phyloP scores from a whole-genome alignment of 2,888 invertebrate species.

The Buathra laborator region DNA sequence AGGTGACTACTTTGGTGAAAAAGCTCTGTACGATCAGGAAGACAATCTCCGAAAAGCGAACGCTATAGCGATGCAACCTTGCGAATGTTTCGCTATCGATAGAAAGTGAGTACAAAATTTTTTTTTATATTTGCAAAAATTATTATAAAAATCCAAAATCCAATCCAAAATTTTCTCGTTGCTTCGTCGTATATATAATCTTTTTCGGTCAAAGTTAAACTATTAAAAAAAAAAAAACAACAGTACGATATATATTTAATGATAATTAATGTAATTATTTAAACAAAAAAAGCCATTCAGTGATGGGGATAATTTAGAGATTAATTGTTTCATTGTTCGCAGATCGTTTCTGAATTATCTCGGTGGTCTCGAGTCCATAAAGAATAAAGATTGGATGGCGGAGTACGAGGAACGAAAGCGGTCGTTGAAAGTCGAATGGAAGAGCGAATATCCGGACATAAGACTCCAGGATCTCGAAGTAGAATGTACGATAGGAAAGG shows the following conservation, averaged over 20 bases:
- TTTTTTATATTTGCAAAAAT: not conserved
- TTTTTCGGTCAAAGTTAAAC: too few species aligned
- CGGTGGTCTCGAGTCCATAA: slow-evolving; percentile 91
- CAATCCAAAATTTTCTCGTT: too few species aligned
- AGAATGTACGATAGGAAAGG: slow-evolving; percentile 94
- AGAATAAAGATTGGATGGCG: slow-evolving; percentile 83
- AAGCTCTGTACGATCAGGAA: slow-evolving; percentile 93
- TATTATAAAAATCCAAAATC: too few species aligned
- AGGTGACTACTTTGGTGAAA: slow-evolving; percentile 95
- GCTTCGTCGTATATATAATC: too few species aligned
- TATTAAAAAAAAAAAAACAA: too few species aligned
- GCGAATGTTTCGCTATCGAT: slow-evolving; percentile 94
- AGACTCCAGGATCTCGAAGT: slow-evolving; percentile 92
- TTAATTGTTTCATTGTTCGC: not conserved
- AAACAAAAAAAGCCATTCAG: too few species aligned
- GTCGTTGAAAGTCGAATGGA: slow-evolving; percentile 67
- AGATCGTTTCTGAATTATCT: slow-evolving; percentile 93
- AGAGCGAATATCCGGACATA: slow-evolving; percentile 88
- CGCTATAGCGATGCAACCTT: slow-evolving; percentile 93
- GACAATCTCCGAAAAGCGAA: slow-evolving; percentile 90
- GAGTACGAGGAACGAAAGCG: slow-evolving; percentile 70
- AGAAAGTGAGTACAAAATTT: slow-evolving; percentile 88
- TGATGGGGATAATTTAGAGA: not conserved
- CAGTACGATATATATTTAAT: too few species aligned
- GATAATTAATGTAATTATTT: too few species aligned